Conservation (phyloP, 2,888 invertebrate species). For the Callinectes sapidus region DNA sequence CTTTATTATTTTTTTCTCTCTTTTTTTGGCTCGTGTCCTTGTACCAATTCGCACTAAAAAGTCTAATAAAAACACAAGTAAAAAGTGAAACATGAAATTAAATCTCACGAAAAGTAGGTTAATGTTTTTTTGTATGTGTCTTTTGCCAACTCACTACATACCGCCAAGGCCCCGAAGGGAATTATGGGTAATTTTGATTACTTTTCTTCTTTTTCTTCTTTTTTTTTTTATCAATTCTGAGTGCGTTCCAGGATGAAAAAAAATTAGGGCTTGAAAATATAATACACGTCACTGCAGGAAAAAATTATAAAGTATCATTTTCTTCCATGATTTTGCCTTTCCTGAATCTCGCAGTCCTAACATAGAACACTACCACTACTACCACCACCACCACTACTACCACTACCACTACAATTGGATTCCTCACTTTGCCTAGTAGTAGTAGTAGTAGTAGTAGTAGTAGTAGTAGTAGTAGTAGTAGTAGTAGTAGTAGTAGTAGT, state of each 20-base stretch:
- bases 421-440: too few relatives aligned
- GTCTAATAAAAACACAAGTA: neutral
- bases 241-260: neutral
- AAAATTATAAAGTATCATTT: neutral
- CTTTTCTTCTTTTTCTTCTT: neutral
- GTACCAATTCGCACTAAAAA: neutral
- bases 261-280: neutral
- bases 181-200: neutral
- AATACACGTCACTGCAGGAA: neutral
- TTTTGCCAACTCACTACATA: neutral
- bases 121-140: neutral
- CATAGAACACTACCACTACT: neutral
- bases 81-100: neutral
- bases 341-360: neutral
- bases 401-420: too few relatives aligned
- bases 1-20: neutral
- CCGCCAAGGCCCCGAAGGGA: neutral
- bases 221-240: neutral
- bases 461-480: too few relatives aligned
- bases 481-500: too few relatives aligned
- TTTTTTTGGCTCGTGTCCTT: neutral
- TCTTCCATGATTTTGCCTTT: neutral
- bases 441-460: too few relatives aligned
- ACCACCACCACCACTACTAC: neutral
- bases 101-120: neutral